Evolutionary conservation across 2,113 vertebrate genomes (phyloP).

Genomic region (Danionella cerebrum): DNA sequence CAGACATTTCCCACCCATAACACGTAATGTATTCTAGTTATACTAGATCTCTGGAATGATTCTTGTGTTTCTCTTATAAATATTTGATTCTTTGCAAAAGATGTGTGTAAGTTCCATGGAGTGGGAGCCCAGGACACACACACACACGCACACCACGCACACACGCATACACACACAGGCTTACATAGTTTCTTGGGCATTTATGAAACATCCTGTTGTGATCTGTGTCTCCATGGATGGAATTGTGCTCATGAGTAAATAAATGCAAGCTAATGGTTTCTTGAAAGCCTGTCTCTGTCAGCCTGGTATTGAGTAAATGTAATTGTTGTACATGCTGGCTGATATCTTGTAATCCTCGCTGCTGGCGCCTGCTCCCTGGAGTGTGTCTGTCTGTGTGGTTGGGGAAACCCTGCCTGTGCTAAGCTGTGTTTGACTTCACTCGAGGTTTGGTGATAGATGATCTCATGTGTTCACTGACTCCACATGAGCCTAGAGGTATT

Average conservation of each 20-base stretch:
- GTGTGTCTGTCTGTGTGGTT: background rate
- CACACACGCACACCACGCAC: too few species aligned
- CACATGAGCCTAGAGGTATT: background rate
- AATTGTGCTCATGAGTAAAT: background rate
- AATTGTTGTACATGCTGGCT: background rate
- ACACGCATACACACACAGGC: background rate
- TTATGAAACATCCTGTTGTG: slow-evolving; percentile 13
- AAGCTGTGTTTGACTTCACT: slow-evolving; percentile 20
- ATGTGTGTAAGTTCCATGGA: too few species aligned
- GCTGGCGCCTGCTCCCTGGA: background rate
- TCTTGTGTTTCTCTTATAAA: too few species aligned
- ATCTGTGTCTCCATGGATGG: slow-evolving; percentile 3
- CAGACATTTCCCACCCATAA: too few species aligned
- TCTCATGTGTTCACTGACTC: slow-evolving; percentile 16
- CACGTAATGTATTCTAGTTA: too few species aligned
- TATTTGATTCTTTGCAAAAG: too few species aligned
- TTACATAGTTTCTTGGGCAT: background rate
- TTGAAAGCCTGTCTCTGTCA: slow-evolving; percentile 16
- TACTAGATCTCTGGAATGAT: too few species aligned
- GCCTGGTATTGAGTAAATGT: background rate
- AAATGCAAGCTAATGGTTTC: background rate
- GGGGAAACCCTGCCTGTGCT: background rate
- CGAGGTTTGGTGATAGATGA: slow-evolving; percentile 18
- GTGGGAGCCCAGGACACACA: too few species aligned
- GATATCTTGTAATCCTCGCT: background rate